Base-by-base conservation (phyloP, 2,113 vertebrate species). In the Paramormyrops kingsleyae region DNA sequence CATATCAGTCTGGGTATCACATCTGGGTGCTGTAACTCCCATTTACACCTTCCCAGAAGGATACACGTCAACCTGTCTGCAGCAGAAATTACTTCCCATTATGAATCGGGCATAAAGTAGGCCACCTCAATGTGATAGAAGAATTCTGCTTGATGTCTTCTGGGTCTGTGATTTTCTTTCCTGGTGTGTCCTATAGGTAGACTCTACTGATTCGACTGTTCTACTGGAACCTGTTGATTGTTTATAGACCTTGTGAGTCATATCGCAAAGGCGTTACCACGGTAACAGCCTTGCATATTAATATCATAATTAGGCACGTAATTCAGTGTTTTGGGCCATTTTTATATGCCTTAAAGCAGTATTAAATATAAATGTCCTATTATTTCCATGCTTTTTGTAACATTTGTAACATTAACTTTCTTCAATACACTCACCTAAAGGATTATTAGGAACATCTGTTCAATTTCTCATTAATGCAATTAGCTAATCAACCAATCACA, bases 21-120 rank as follows among this genome's bases (percentile, higher is more conserved):
- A 42, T 80, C 70, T 53, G 44, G 27, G 19, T 53, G n/a, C 66
- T 50, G 88, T 49, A 15, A 31, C 27, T 49, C 47, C 88, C 27
- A 52, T 80, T 84, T 83, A 49, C 88, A 89, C n/a, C 47, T 80
- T 53, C 42, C 49, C 47, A 53, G 27, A 80, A 89, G 70, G 88
- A 53, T 19, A 49, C 70, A 21, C 3, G 19, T 49, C 24, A 52
- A 77, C 49, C 27, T 80, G 70, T 49, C 44, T 24, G 47, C 31
- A 35, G 62, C 35, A 49, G 42, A 74, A 31, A 89, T 89, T 8
- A 52, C 49, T 31, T 35, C n/a, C 49, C 85, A 27, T 52, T 87
- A 49, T 8, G 27, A 35, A 35, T 46, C 44, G 31, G 66, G 17
- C 42, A 35, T 80, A 83, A 89, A 80, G 24, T 52, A 17, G n/a